Evolutionary conservation across 2,113 vertebrate genomes (phyloP).

Genomic region (Oreochromis niloticus): DNA sequence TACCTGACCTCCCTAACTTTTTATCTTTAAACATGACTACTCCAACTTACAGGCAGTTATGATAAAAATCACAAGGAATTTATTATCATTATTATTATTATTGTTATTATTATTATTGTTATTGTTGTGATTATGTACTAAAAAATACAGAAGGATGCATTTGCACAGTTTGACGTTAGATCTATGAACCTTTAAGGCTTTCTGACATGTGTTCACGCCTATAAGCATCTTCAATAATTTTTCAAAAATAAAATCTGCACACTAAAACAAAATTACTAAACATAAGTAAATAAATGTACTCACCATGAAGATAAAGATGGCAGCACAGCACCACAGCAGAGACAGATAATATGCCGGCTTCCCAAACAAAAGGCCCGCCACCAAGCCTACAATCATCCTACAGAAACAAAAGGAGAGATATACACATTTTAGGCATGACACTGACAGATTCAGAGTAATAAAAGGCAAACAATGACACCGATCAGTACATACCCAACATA

Average conservation of each 20-base stretch:
- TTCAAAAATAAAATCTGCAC: neutral
- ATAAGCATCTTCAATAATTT: neutral
- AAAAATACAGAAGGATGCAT: neutral
- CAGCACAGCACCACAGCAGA: conserved; percentile 83
- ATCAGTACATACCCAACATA: conserved; percentile 81
- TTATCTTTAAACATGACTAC: neutral
- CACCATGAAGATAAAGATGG: conserved; percentile 86
- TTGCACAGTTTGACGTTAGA: neutral
- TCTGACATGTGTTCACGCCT: neutral
- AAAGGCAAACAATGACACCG: neutral
- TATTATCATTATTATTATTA: neutral
- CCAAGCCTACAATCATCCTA: conserved; percentile 85
- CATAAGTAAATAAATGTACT: neutral
- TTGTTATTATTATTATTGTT: neutral
- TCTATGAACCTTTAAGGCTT: neutral
- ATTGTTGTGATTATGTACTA: neutral
- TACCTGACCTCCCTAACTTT: neutral
- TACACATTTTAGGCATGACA: neutral
- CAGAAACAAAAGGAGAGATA: neutral
- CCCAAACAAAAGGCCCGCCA: conserved; percentile 85
- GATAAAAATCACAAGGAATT: neutral
- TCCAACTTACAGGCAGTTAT: neutral
- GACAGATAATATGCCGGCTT: conserved; percentile 80
- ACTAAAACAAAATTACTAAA: neutral
- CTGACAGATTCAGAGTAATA: neutral